Conservation (phyloP, 1,140 invertebrate species). For the Drosophila nasuta region DNA sequence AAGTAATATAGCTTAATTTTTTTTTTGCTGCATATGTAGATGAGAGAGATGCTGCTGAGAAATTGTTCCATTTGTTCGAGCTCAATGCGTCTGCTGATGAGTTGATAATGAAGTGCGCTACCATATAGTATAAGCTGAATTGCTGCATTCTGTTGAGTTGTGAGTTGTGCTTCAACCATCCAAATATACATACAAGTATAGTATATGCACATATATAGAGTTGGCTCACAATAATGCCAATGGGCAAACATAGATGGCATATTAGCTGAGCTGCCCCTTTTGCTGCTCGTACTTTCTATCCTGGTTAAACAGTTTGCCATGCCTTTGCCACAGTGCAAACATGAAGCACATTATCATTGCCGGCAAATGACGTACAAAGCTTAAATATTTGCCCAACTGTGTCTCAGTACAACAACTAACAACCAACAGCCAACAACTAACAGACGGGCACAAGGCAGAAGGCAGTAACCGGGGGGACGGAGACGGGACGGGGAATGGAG, state of each 20-base stretch:
- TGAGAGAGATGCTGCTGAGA: conserved; percentile 35
- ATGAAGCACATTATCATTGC: conserved; percentile 79
- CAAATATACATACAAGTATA: conserved; percentile 4
- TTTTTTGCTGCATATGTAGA: conserved; percentile 58
- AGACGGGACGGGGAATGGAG: conserved; percentile 26
- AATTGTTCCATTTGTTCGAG: conserved; percentile 32
- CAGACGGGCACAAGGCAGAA: conserved; percentile 6
- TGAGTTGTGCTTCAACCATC: not conserved
- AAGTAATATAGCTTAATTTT: conserved; percentile 62
- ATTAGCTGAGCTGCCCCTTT: conserved; percentile 51
- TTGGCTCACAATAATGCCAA: conserved; percentile 69
- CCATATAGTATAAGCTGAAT: conserved; percentile 39
- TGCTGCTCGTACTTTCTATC: conserved; percentile 6
- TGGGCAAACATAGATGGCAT: conserved; percentile 72
- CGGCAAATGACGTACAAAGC: conserved; percentile 79
- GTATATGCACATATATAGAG: conserved; percentile 6
- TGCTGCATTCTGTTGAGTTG: conserved; percentile 23
- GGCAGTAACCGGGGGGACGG: conserved; percentile 16
- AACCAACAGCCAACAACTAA: conserved; percentile 37
- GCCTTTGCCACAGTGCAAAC: conserved; percentile 71
- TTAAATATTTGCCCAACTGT: conserved; percentile 77
- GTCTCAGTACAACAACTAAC: conserved; percentile 59
- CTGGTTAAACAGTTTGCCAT: conserved; percentile 49
- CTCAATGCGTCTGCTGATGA: conserved; percentile 39
- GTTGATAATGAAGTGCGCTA: conserved; percentile 76